Base-by-base conservation (phyloP, 2,113 vertebrate genomes). In the Phrynosoma blainvillii region DNA sequence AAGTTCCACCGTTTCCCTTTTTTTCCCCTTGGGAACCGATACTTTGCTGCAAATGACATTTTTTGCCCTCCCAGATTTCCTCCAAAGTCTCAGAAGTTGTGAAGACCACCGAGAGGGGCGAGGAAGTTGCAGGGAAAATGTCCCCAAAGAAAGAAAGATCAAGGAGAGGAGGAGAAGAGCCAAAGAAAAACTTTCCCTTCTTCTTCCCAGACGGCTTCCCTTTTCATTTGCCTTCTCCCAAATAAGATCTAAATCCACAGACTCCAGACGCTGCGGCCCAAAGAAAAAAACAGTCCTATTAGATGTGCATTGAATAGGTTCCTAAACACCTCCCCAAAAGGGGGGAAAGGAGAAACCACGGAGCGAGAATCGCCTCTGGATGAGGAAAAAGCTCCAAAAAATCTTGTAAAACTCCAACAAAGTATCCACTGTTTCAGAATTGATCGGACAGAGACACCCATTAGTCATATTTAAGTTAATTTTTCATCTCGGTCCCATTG, bases 211-310 rank as follows among this genome's bases (percentile, higher is more conserved):
- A 47, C 18, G 5, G 52, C 12, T 82, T 66, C 6, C 79, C 27
- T 36, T 66, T 87, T 66, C 7, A 47, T 76, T 30, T 27, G 40
- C 54, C 20, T 4, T 11, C 23, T 65, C 21, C 30, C 56, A 21
- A 59, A 47, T 47, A 62, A 84, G 20, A 36, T 77, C 2, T 18
- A 77, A 70, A 18, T 65, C 32, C 25, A 68, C 4, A 3, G 54
- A 25, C 30, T 25, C 13, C 30, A 32, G 47, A 18, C 27, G 27
- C 10, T 40, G 78, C 54, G 40, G 47, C 18, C 52, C 3, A 21
- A n/a, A 82, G 70, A n/a, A 77, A 82, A 82, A 81, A 86, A 27
- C 42, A 68, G n/a, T 83, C 32, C 73, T 12, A 13, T n/a, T 68
- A 18, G 47, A 27, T 59, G 79, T 62, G 25, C 74, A 71, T 71